phyloP scores from a whole-genome alignment of 2,888 invertebrate species.

The Morpho helenor region DNA sequence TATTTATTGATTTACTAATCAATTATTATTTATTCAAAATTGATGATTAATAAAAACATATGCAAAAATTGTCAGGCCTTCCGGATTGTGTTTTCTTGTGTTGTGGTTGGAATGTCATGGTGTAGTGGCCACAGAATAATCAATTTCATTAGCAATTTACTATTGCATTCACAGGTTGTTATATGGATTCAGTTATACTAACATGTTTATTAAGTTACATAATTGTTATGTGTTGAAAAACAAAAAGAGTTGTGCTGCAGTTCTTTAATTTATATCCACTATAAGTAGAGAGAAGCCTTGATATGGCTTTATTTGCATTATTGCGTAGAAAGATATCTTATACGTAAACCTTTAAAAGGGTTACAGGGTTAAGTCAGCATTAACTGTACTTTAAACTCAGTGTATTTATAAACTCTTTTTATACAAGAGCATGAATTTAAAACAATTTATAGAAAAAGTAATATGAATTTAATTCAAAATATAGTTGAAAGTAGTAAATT shows the following conservation, averaged over 20 bases:
- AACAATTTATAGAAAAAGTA: no score
- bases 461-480: no score
- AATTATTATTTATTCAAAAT: no score
- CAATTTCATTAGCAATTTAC: conserved; percentile 64
- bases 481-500: no score
- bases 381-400: conserved; percentile 3
- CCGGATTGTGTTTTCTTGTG: no score
- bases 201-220: conserved; percentile 60
- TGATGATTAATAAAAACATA: no score
- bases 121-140: conserved; percentile 2
- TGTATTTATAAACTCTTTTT: neutral
- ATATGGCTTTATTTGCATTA: conserved; percentile 31
- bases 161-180: conserved; percentile 57
- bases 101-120: no score
- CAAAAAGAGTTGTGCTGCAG: conserved; percentile 44
- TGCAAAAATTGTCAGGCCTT: no score
- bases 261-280: conserved; percentile 15
- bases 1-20: no score
- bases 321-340: conserved; percentile 12
- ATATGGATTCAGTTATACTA: conserved; percentile 61
- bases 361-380: conserved; percentile 31
- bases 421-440: neutral
- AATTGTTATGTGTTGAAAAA: conserved; percentile 59
- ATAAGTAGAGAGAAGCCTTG: conserved; percentile 27
- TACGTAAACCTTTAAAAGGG: conserved; percentile 28